Base-by-base conservation (phyloP, 2,797 vertebrate species). In the Cottoperca gobio region DNA sequence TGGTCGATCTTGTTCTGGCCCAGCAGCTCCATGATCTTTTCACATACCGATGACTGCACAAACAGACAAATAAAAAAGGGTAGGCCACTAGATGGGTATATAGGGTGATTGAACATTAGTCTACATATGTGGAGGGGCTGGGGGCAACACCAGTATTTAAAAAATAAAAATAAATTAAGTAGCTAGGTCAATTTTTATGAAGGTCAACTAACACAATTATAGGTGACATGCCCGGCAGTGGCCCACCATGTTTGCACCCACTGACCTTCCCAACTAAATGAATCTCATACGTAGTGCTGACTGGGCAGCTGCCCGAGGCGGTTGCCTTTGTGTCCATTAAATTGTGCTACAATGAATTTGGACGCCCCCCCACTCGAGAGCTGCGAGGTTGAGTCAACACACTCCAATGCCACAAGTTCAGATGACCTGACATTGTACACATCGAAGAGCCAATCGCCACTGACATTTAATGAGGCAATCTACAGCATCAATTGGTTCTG, bases 1-100 rank as follows among this genome's bases (percentile, higher is more conserved):
- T 96, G 95, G 85, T 99, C 97, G 58, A 99, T 98, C 88, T 99
- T 96, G 0, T 99, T 97, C 94, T 99, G 98, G 14, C 97, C 98
- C 87, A 99, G 95, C 82, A 99, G 93, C 92, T 99, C 97, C 88
- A 99, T 97, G 0, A 99, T 99, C 92, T 97, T 99, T 76, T 95
- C 96, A 57, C 98, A 99, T 2, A 99, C 98, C 0, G 97, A 98
- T 0, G 98, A 99, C 98, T 99, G 92, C 31, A 72, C 80, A 55
- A 40, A 82, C 14, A 74, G 3, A 64, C 11, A 42, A 55, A 19
- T 4, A 8, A 21, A 19, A 19, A 19, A 40, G 3, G 17, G 8
- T 8, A 17, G 0, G 26, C 24, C 31, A 60, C 8, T 24, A 10
- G 6, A 11, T 26, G 0, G 1, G 19, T 35, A 54, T 39, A 50